Base-by-base conservation (phyloP, 1,140 invertebrate genomes). In the Dryas iulia region DNA sequence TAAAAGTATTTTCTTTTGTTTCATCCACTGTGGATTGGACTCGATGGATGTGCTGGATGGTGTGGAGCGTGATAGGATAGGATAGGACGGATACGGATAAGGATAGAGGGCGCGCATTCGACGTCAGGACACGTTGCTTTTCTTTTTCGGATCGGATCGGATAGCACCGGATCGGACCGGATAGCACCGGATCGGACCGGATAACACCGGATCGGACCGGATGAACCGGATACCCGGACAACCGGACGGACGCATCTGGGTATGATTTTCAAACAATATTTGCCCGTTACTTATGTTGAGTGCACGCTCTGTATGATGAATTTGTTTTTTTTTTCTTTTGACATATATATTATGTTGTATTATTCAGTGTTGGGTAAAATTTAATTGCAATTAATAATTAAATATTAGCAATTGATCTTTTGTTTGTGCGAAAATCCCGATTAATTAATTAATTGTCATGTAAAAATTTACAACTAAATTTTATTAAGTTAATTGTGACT, bases 1-100 rank as follows among this genome's bases (percentile, higher is more conserved):
- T 83, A 88, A 90, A 88, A 78, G 74, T 61, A 77, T 83, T 88
- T 89, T 91, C 84, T 91, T 91, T 91, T 91, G 87, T 91, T 91
- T 89, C 88, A 90, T 90, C 89, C 85, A 80, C 86, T 91, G 82
- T 89, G 87, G 87, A 89, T 89, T 87, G 81, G 83, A 73, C 73
- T 85, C 81, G 76, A 80, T 77, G 83, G 83, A n/a, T n/a, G n/a
- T 84, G 82, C n/a, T n/a, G 85, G 81, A 82, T 83, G 81, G 84
- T 83, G 86, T 82, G 82, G 77, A 59, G 60, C 31, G 79, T 86
- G 81, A 83, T 71, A 69, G 72, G 73, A 73, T 66, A 56, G 63
- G 53, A 54, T 54, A 60, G 59, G 59, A 65, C 39, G 14, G 14
- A 47, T 14, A 8, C 39, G 7, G 14, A 21, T 71, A 62, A 73